Conservation (phyloP, 1,140 invertebrate species). For the Brachionus rotundiformis region DNA sequence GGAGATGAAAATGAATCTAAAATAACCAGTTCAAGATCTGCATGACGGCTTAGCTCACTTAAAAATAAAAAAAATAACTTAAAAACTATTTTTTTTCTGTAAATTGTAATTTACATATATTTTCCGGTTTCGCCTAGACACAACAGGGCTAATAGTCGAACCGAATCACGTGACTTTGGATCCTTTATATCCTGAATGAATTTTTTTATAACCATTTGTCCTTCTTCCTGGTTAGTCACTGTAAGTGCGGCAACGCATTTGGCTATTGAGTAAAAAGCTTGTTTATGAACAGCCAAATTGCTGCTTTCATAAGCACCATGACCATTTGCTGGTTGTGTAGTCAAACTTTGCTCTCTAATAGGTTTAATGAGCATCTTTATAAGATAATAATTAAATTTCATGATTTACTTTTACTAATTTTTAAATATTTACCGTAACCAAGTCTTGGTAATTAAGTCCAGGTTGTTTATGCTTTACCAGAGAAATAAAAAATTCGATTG, state of each 20-base stretch:
- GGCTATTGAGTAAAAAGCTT: conserved; percentile 71
- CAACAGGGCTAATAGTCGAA: conserved; percentile 82
- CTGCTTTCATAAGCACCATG: background rate
- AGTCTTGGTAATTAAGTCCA: conserved; percentile 76
- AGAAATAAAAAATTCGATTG: conserved; percentile 86
- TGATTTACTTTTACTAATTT: no score
- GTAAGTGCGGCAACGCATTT: conserved; percentile 92
- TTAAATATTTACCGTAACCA: conserved; percentile 67
- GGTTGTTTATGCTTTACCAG: conserved; percentile 78
- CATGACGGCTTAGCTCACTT: conserved; percentile 80
- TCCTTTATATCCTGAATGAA: conserved; percentile 80
- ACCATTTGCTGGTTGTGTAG: background rate
- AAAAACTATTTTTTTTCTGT: background rate
- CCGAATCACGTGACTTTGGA: conserved; percentile 71
- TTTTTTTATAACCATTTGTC: conserved; percentile 79
- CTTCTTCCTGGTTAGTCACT: conserved; percentile 70
- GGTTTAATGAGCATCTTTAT: conserved; percentile 63
- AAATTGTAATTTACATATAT: conserved; percentile 72
- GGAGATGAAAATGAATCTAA: conserved; percentile 68
- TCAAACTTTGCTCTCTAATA: conserved; percentile 58
- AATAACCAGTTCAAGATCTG: conserved; percentile 64
- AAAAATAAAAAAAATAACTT: conserved; percentile 55
- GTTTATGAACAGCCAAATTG: conserved; percentile 52
- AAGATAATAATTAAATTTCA: no score
- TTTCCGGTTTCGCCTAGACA: conserved; percentile 94